Evolutionary conservation across 2,888 invertebrate species (phyloP).

Genomic region (Seira musarum): DNA sequence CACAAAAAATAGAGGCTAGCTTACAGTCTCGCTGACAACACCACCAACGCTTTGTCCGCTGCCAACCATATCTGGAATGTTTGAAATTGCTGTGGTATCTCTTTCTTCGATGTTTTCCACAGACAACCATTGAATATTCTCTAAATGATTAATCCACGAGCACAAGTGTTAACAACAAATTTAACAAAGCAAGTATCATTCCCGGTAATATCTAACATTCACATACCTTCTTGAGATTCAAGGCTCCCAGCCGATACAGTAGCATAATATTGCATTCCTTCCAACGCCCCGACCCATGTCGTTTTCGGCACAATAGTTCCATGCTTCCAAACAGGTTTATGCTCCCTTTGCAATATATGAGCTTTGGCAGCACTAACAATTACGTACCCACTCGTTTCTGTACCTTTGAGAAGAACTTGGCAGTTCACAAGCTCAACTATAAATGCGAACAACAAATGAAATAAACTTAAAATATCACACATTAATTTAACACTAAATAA

Average conservation of each 20-base stretch:
- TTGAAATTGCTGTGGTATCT: conserved; percentile 84
- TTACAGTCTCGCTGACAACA: conserved; percentile 91
- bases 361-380: conserved; percentile 97
- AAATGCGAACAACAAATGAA: conserved; percentile 65
- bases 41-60: conserved; percentile 98
- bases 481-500: background rate
- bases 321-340: conserved; percentile 91
- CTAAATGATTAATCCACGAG: conserved; percentile 71
- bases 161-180: too few relatives aligned
- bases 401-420: conserved; percentile 94
- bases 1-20: background rate
- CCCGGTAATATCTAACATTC: too few relatives aligned
- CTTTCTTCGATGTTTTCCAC: conserved; percentile 90
- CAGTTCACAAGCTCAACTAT: conserved; percentile 92
- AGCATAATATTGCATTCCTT: conserved; percentile 99
- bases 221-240: conserved; percentile 65
- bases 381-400: conserved; percentile 97
- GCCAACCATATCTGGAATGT: conserved; percentile 90
- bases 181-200: too few relatives aligned
- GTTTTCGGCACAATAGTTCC: conserved; percentile 91
- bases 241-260: conserved; percentile 84
- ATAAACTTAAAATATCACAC: background rate
- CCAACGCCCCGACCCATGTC: conserved; percentile 95
- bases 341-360: conserved; percentile 90
- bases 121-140: conserved; percentile 97